phyloP scores from a whole-genome alignment of 2,113 vertebrate species.

The Alosa alosa region DNA sequence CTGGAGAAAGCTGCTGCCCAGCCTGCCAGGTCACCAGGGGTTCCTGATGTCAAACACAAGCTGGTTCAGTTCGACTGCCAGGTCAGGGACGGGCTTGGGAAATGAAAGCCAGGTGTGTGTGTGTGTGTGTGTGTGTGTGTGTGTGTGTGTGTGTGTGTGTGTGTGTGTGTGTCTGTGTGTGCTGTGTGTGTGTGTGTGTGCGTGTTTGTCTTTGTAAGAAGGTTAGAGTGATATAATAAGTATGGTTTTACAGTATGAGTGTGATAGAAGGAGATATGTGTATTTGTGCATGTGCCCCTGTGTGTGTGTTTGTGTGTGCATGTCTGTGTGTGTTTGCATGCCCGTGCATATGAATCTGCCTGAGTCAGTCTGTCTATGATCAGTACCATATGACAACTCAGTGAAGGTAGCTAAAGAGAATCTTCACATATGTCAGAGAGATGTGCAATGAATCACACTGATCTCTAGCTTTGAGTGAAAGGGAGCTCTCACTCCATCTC shows the following conservation, averaged over 20 bases:
- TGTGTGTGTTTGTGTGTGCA: neutral
- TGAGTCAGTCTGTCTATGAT: neutral
- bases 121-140: neutral
- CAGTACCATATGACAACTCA: neutral
- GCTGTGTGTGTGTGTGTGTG: neutral
- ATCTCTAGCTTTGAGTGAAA: neutral
- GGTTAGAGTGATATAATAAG: too few species aligned
- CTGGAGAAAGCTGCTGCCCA: too few species aligned
- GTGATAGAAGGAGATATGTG: too few species aligned
- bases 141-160: neutral
- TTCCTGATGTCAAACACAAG: neutral
- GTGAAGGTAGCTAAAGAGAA: neutral
- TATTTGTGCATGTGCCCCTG: too few species aligned
- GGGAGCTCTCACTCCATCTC: neutral
- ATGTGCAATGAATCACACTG: neutral
- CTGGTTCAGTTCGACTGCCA: neutral
- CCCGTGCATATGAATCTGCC: neutral
- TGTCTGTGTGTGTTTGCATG: neutral
- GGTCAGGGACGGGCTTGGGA: neutral
- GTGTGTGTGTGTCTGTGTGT: neutral
- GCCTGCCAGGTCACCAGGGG: too few species aligned
- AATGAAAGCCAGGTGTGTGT: neutral
- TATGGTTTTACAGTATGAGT: too few species aligned
- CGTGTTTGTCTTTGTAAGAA: neutral
- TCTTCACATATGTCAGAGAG: too few species aligned